Conservation (phyloP, 2,888 invertebrate species). For the Acrocera orbiculus region DNA sequence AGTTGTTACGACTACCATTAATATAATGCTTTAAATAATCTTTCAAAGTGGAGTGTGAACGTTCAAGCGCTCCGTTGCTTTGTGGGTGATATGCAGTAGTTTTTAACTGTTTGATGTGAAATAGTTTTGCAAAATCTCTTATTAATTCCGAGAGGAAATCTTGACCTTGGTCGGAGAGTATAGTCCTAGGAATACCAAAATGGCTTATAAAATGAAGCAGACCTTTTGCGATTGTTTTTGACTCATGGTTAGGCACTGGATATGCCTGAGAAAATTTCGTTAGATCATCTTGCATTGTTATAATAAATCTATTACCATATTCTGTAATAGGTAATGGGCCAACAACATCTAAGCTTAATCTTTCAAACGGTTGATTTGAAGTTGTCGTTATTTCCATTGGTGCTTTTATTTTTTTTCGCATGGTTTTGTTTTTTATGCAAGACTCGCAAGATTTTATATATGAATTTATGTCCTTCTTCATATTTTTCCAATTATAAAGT, state of each 20-base stretch:
- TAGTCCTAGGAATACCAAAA: conserved; percentile 2
- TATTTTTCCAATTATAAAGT: background rate
- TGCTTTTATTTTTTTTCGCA: conserved; percentile 1
- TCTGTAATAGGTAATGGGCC: conserved; percentile 16
- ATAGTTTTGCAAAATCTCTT: conserved; percentile 16
- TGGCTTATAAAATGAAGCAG: conserved; percentile 4
- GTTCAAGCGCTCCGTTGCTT: conserved; percentile 15
- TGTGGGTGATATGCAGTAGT: conserved; percentile 17
- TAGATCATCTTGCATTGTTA: conserved; percentile 21
- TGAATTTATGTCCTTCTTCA: background rate
- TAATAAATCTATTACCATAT: conserved; percentile 9
- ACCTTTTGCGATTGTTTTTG: conserved; percentile 17
- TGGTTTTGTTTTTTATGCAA: conserved; percentile 15
- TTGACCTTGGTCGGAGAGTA: conserved; percentile 7
- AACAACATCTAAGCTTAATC: conserved; percentile 18
- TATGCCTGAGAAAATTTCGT: conserved; percentile 20
- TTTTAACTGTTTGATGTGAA: conserved; percentile 18
- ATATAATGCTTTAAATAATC: conserved; percentile 20
- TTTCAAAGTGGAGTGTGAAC: conserved; percentile 18
- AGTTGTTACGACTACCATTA: conserved; percentile 3
- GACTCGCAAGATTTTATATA: conserved; percentile 16
- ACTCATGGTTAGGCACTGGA: conserved; percentile 19
- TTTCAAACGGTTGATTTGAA: conserved; percentile 17
- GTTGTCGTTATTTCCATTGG: conserved; percentile 22
- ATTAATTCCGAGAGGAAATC: conserved; percentile 16